Evolutionary conservation across 2,888 invertebrate genomes (phyloP).

Genomic region (Calephelis perditalis): DNA sequence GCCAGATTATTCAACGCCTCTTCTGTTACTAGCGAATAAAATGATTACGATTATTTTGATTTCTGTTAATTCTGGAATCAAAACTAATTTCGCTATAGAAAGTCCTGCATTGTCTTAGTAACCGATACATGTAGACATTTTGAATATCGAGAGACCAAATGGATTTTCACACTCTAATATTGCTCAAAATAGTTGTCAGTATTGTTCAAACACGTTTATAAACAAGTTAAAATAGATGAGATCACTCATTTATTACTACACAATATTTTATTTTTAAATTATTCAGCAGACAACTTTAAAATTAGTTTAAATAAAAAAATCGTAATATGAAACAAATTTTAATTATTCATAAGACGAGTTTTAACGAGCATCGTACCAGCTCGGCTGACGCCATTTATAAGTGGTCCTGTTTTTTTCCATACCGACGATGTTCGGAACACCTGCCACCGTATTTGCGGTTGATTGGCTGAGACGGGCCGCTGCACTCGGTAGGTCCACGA

Average conservation of each 20-base stretch:
- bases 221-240: no score
- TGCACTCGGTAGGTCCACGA: slow-evolving; percentile 61
- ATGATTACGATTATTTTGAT: no score
- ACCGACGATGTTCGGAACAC: slow-evolving; percentile 42
- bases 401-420: slow-evolving; percentile 48
- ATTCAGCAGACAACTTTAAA: slow-evolving; percentile 1
- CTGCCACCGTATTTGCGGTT: slow-evolving; percentile 45
- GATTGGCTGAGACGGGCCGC: slow-evolving; percentile 49
- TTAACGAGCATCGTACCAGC: slow-evolving; percentile 21
- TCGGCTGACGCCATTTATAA: slow-evolving; percentile 64
- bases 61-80: no score
- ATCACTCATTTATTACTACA: not conserved
- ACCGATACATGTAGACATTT: no score
- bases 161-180: no score
- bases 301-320: slow-evolving; percentile 2
- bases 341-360: slow-evolving; percentile 27
- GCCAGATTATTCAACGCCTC: no score
- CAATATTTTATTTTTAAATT: not conserved
- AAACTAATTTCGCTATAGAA: no score
- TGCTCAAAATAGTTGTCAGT: no score
- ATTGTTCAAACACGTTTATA: no score
- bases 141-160: no score
- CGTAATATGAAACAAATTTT: slow-evolving; percentile 9
- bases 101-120: no score
- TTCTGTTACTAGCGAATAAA: no score